Base-by-base conservation (phyloP, 2,888 invertebrate genomes). In the Eumerus sabulonum region DNA sequence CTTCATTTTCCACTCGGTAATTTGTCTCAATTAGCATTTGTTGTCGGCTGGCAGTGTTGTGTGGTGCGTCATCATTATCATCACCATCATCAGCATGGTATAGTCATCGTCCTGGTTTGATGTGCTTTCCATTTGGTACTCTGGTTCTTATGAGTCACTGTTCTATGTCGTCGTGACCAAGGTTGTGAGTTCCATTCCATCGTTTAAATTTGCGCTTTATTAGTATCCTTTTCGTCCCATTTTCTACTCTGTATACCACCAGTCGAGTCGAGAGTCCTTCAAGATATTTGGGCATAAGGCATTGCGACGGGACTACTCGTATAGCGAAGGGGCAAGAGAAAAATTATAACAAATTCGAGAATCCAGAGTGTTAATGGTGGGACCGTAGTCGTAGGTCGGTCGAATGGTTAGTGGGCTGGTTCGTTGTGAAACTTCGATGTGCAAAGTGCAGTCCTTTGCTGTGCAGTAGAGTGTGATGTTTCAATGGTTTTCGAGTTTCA, bases 21-120 rank as follows among this genome's bases (percentile, higher is more conserved):
- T 79, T 79, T 79, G 74, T 79, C 79, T 79, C 74, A 79, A 79
- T 79, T 79, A 79, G 79, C 79, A 79, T 79, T 79, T 74, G 54
- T 63, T 27, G 68, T 63, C 67, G 59, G 73, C 68, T 73, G 68
- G 59, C 73, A 68, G 54, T 68, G 68, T 79, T 79, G 68, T 79
- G 79, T 64, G 79, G 64, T 27, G 27, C 27, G 27, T 27, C 27
- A 27, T 27, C 7, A 27, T 27, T 7, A 27, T 27, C 40, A 27
- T 51, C 18, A 44, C 18, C 40, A 18, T 66, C 40, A 9, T 50
- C 51, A 27, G 27, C 27, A 27, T 27, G 7, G 27, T 27, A 27
- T 27, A 27, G 7, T 27, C 27, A 27, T 27, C 27, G 3, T 27
- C 7, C 27, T 27, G 27, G 27, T 27, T 27, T 27, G 27, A 27